Evolutionary conservation across 2,113 vertebrate genomes (phyloP).

Genomic region (Zosterops japonicus): DNA sequence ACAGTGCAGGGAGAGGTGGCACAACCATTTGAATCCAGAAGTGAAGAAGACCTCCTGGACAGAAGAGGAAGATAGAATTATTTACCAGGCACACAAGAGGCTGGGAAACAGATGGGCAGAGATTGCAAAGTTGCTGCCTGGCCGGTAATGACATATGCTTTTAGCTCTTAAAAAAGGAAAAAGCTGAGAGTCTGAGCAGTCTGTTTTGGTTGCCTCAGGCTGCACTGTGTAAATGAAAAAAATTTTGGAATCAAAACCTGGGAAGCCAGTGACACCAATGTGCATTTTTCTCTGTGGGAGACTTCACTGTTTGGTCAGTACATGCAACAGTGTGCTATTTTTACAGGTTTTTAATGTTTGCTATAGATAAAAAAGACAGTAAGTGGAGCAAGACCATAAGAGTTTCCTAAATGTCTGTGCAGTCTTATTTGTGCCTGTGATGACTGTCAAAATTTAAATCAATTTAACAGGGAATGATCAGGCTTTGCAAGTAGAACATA

Average conservation of each 20-base stretch:
- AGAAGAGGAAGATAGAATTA: slow-evolving; percentile 98
- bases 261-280: not conserved
- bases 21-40: slow-evolving; percentile 99
- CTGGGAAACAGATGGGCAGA: slow-evolving; percentile 99
- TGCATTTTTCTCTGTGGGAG: not conserved
- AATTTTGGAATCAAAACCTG: not conserved
- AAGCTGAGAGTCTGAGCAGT: slow-evolving; percentile 30
- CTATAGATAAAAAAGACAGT: not conserved
- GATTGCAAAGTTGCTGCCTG: slow-evolving; percentile 97
- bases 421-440: not conserved
- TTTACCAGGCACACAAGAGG: slow-evolving; percentile 98
- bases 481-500: not conserved
- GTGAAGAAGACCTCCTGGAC: slow-evolving; percentile 99
- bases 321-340: not conserved
- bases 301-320: not conserved
- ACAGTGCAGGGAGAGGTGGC: slow-evolving; percentile 98
- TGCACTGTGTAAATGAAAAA: not conserved
- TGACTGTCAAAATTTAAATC: not conserved
- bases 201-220: slow-evolving; percentile 2
- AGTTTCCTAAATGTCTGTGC: not conserved
- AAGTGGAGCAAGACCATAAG: not conserved
- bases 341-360: slow-evolving; percentile 1
- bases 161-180: slow-evolving; percentile 35
- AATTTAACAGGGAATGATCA: not conserved
- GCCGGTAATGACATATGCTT: slow-evolving; percentile 83